Evolutionary conservation across 2,797 vertebrate species (phyloP), one percentile per base, ranked within the genome.

Genomic region (Sebastes aleutianus): DNA sequence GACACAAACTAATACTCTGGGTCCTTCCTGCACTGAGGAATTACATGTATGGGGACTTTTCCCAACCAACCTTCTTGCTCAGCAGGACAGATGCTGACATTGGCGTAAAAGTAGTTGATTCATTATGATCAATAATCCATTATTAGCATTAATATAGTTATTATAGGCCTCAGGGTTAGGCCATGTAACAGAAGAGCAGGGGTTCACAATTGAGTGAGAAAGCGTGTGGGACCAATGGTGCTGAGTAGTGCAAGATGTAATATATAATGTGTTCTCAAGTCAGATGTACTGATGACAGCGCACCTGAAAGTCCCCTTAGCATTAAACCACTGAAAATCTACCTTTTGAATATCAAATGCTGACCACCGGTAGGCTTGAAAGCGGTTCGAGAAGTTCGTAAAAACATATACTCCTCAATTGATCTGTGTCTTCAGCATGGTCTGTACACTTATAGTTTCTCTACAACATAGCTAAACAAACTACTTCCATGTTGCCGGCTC

Each of bases 71-170:
- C 70, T 18, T 84, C 87, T 83, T 61, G 74, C 85, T 88, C 89
- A 86, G 86, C 85, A 87, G 56, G 81, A 82, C 85, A 80, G 76
- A n/a, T 77, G 79, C 87, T 86, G 85, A 78, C 43, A 26, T 75
- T 80, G 3, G 82, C 65, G 3, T 73, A 61, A 82, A 86, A 82
- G 24, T 57, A 43, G 83, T 71, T 64, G 79, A 87, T 86, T 86
- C 77, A 78, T 87, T 76, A 87, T 83, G 82, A 93, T 93, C 92
- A 90, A 93, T 93, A 92, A 85, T 75, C 76, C 78, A 88, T 91
- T 85, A 90, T 91, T 89, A 84, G 66, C 0, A 1, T 74, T 89
- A 91, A 91, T 91, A 74, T 82, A 79, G 65, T 85, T 86, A 74
- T 88, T 83, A 86, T 32, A 53, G 74, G 72, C 73, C 75, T 84